Evolutionary conservation across 2,888 invertebrate species (phyloP).

Genomic region (Caenorhabditis auriculariae): DNA sequence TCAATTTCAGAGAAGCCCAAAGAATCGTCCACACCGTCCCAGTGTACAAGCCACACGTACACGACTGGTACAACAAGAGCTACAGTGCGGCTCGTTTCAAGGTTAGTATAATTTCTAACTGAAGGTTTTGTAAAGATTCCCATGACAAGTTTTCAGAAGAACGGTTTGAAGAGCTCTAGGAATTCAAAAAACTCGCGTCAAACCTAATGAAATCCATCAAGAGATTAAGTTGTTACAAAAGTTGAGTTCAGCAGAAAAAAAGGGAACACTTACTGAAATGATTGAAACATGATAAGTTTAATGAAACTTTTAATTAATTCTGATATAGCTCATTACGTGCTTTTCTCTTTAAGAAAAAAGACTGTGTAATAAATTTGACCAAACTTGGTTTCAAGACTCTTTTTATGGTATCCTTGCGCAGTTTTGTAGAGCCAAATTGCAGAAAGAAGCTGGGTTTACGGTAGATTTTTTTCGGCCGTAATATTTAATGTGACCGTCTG

Average conservation of each 20-base stretch:
- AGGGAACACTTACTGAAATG: too few relatives aligned
- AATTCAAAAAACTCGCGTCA: not conserved
- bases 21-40: constrained; percentile 60
- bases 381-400: not conserved
- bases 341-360: too few relatives aligned
- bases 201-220: not conserved
- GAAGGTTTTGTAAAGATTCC: too few relatives aligned
- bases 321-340: too few relatives aligned
- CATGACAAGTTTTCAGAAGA: too few relatives aligned
- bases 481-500: not conserved
- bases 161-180: not conserved
- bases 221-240: too few relatives aligned
- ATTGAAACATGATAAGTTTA: too few relatives aligned
- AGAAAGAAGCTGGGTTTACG: too few relatives aligned
- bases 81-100: constrained; percentile 41
- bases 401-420: not conserved
- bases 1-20: constrained; percentile 49
- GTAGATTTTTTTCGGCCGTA: too few relatives aligned
- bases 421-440: not conserved
- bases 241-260: too few relatives aligned
- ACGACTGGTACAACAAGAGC: constrained; percentile 52
- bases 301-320: too few relatives aligned
- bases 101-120: too few relatives aligned
- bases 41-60: constrained; percentile 60
- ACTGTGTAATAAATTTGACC: not conserved